Evolutionary conservation across 1,140 invertebrate genomes (phyloP), one percentile per base, ranked within the genome.

Genomic region (Caenorhabditis inopinata): DNA sequence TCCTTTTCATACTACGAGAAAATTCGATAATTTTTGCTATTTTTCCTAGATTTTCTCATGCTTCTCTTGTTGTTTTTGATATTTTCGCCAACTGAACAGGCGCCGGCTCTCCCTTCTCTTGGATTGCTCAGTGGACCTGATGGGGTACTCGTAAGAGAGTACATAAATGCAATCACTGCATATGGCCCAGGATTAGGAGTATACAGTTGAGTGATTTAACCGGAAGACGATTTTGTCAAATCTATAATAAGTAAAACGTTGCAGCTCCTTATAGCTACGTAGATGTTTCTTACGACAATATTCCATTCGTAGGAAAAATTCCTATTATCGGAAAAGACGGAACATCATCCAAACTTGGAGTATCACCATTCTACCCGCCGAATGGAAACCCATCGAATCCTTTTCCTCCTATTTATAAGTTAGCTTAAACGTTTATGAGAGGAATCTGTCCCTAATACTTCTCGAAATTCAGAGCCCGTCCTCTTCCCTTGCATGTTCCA

Each of bases 281-380:
- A 2, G 83, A 84, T 74, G 27, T 83, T 35, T 81, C 79, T 29
- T 84, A 84, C 47, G 79, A 84, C 46, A 84, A 84, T 45, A 62
- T 84, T 45, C 83, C 83, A 23, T 84, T 84, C 48, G 82, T 83
- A 11, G 83, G 83, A 16, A 84, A 84, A 46, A 81, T 84, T 42
- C 83, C 83, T 14, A 58, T 84, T 4, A 45, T 83, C 9, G 83
- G 83, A 62, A 84, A 84, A 38, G 83, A 84, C 16, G 83, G 83
- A 49, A 84, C 83, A 11, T 46, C 47, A 1, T 83, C 82, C 0
- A 23, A 53, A 45, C 49, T 78, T 1, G 82, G 82, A 38, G 84
- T 83, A 0, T 81, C 79, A 14, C 83, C 83, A 14, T 83, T 84
- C 58, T 84, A 84, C 58, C 82, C 82, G 0, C 46, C 78, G 7